Evolutionary conservation across 2,113 vertebrate species (phyloP).

Genomic region (Myanophis thanlyinensis): DNA sequence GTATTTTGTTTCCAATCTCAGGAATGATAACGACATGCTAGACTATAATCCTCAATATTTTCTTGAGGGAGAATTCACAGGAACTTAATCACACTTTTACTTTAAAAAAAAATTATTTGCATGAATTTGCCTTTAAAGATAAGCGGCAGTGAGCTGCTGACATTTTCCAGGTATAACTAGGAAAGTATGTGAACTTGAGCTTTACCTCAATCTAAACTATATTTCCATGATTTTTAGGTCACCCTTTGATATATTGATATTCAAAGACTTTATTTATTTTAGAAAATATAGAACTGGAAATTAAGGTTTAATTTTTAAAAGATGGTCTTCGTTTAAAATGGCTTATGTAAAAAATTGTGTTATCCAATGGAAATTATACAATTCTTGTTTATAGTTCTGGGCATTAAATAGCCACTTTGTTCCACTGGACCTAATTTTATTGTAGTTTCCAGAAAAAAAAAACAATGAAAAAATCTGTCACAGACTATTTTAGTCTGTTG

Average conservation of each 20-base stretch:
- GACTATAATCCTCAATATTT: constrained; percentile 68
- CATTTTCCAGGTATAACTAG: constrained; percentile 73
- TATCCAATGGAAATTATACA: constrained; percentile 31
- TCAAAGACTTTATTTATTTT: constrained; percentile 62
- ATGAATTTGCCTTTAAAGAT: constrained; percentile 69
- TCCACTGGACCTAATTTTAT: background rate
- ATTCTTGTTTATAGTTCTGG: constrained; percentile 20
- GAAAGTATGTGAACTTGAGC: constrained; percentile 64
- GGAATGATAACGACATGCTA: constrained; percentile 64
- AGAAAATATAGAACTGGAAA: constrained; percentile 59
- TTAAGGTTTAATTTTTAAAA: constrained; percentile 65
- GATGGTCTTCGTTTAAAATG: constrained; percentile 52
- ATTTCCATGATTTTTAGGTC: constrained; percentile 65
- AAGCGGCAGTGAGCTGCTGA: constrained; percentile 68
- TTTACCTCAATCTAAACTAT: constrained; percentile 58
- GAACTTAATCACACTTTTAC: constrained; percentile 65
- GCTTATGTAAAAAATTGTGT: constrained; percentile 36
- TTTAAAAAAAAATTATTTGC: constrained; percentile 62
- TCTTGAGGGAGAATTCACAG: constrained; percentile 64
- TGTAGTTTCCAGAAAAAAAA: background rate
- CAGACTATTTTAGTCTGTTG: background rate
- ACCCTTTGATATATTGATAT: constrained; percentile 22
- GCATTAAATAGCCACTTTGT: constrained; percentile 18
- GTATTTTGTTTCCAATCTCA: constrained; percentile 71
- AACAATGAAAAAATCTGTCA: too few relatives aligned